Conservation (phyloP, 2,113 vertebrate species). For the Gallinago jamesoni region DNA sequence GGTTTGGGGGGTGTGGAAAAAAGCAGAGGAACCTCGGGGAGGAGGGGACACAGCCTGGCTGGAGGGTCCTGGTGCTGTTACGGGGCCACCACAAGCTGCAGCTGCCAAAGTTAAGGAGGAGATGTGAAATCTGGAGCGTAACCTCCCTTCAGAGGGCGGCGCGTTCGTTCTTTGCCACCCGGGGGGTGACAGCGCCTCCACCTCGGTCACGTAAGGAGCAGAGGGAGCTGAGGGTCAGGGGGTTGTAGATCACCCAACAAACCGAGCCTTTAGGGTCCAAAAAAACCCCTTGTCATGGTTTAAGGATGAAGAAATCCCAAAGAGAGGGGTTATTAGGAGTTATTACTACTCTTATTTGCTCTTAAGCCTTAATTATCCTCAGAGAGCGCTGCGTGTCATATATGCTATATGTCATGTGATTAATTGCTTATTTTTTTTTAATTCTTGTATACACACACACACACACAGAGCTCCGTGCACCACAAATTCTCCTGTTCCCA, state of each 20-base stretch:
- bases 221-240: not conserved
- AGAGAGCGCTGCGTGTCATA: not conserved
- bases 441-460: too few relatives aligned
- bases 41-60: not conserved
- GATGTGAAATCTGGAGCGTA: not conserved
- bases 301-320: not conserved
- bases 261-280: not conserved
- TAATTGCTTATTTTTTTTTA: not conserved
- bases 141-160: rapidly evolving
- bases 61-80: rapidly evolving
- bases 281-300: not conserved
- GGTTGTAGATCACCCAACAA: not conserved
- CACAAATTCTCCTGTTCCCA: not conserved
- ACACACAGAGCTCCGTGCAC: rapidly evolving
- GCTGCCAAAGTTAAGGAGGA: not conserved
- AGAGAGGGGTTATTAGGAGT: not conserved
- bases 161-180: not conserved
- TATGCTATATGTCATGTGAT: rapidly evolving
- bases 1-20: not conserved
- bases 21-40: rapidly evolving
- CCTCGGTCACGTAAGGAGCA: not conserved
- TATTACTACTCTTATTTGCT: not conserved
- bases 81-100: rapidly evolving
- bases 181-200: rapidly evolving
- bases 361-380: not conserved